These are phyloP conservation scores for Drosophila helvetica DNA, from an alignment of 2,888 invertebrate species.

Conservation along the genomic window DNA sequence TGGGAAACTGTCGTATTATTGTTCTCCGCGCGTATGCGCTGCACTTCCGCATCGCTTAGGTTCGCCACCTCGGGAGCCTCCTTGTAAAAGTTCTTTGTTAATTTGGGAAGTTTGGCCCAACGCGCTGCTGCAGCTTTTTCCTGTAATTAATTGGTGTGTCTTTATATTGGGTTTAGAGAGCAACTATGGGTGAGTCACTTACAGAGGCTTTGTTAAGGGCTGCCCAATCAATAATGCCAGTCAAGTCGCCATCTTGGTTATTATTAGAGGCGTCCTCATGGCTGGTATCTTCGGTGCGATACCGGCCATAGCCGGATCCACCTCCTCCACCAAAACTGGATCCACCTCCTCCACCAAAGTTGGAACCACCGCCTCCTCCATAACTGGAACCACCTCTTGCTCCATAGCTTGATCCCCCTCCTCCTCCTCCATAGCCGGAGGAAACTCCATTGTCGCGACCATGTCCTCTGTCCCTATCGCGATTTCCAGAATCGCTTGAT, in stretches of 20 bases:
- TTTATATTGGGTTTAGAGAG: neutral
- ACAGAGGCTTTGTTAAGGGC: conserved; percentile 74
- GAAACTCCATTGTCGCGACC: neutral
- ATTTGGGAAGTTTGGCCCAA: conserved; percentile 88
- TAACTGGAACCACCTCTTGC: too few relatives aligned
- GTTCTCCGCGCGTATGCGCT: conserved; percentile 87
- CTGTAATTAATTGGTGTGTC: conserved; percentile 78
- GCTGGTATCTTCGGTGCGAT: conserved; percentile 2
- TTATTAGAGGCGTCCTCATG: conserved; percentile 32
- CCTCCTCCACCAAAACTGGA: conserved; percentile 2
- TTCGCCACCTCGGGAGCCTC: conserved; percentile 89
- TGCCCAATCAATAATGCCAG: conserved; percentile 77
- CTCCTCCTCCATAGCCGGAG: conserved; percentile 4
- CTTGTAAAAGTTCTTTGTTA: conserved; percentile 92
- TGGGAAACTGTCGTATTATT: conserved; percentile 90
- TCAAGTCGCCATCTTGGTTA: conserved; percentile 36
- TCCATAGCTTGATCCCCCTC: too few relatives aligned
- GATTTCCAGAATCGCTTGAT: conserved; percentile 22
- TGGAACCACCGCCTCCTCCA: neutral
- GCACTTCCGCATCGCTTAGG: conserved; percentile 87
- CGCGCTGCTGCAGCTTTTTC: conserved; percentile 86
- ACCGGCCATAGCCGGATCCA: conserved; percentile 2
- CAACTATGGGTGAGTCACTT: conserved; percentile 18
- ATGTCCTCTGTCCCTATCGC: conserved; percentile 6
- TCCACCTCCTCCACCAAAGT: neutral